Evolutionary conservation across 2,888 invertebrate genomes (phyloP), one percentile per base, ranked within the genome.

Genomic region (Agrilus mali): DNA sequence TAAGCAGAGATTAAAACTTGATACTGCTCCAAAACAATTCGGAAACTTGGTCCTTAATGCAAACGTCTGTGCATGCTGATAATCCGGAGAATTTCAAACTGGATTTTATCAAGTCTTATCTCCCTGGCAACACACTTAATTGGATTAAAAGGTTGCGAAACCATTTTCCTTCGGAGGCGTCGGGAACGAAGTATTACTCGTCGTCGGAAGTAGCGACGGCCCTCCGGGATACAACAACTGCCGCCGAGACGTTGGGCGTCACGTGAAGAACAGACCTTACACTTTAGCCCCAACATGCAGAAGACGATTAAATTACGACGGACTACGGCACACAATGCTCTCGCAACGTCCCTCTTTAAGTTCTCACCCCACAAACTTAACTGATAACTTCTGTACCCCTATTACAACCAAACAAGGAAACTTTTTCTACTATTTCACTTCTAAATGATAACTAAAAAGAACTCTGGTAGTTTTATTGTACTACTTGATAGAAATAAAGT

Each of bases 121-220:
- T 51, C 47, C 48, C 51, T 50, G 47, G 48, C 50, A 46, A 50
- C 47, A 49, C 50, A 47, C 53, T 54, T 53, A 55, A 55, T 52
- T 54, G 54, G 54, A 55, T 55, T 54, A 54, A 55, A 54, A 53
- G 51, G 54, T 54, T 55, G 52, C 51, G 53, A 53, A 52, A 53
- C 52, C 48, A 52, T 50, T 52, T 50, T 47, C 46, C 50, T 50
- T 47, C 48, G 27, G 27, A 27, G 27, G 27, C 27, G 27, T 27
- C 27, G 27, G 10, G 27, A 10, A 27, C 27, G 27, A 10, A 27
- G 27, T 27, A 27, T 27, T 27, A 27, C 27, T 27, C 27, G 27
- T 27, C 27, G 27, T 27, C 10, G 27, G 27, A 27, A 27, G 27
- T 27, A 31, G 40, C 8, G 40, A 15, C 36, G 42, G 44, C 48